Base-by-base conservation (phyloP, 1,140 invertebrate species). In the Orchestia grillus region DNA sequence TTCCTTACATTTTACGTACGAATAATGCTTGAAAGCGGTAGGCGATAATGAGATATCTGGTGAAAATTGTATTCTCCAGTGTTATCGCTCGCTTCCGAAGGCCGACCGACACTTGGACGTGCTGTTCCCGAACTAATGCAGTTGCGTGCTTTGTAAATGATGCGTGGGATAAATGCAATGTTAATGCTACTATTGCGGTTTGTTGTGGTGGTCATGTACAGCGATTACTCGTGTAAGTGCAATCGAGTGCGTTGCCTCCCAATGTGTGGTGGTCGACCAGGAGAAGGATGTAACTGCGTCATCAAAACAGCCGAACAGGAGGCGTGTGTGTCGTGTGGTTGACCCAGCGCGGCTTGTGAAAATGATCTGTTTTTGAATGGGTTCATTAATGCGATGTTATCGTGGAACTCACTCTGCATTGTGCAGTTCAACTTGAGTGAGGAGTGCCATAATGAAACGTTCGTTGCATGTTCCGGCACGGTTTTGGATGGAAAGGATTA, bases 151-250 rank as follows among this genome's bases (percentile, higher is more conserved):
- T 77, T 77, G 62, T 77, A 77, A 77, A 77, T 77, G 62, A 77
- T 77, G 62, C 62, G 62, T 77, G 62, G 62, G 62, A 77, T 77
- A 77, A 77, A 77, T 77, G 62, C 62, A 77, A 77, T 77, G 62
- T 77, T 77, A 77, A 77, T 77, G 28, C 62, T 77, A 36, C 62
- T 77, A 36, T 28, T 77, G 62, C 62, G 11, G 62, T 28, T 77
- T 77, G 62, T 77, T 3, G 43, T 90, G 88, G 41, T 90, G 88
- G 28, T 41, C 8, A 90, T 90, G 88, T 90, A 90, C 88, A 90
- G 88, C 43, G 88, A 90, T 90, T 16, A 90, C 41, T 41, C 41
- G 88, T 36, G 36, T 90, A 19, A 90, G 28, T 90, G 41, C 88
- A 43, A 90, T 90, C 36, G 43, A 90, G 41, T 90, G 88, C 15